Base-by-base conservation (phyloP, 2,888 invertebrate genomes). In the Oscheius sp. region DNA sequence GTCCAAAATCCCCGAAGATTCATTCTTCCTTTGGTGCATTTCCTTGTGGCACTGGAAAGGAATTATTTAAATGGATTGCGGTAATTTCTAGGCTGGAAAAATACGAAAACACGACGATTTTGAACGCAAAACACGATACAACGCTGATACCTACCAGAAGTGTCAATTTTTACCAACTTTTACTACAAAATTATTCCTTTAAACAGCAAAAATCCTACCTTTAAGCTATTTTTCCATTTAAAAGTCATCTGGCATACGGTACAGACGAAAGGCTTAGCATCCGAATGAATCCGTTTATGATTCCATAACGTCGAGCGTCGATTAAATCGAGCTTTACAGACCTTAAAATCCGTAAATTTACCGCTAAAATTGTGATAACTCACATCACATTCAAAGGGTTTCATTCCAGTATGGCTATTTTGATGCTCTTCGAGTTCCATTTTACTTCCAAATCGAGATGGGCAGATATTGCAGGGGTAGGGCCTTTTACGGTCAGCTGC, bases 381-480 rank as follows among this genome's bases (percentile, higher is more conserved):
- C 56, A 86, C 85, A 74, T 88, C 87, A 75, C 88, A 88, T 70
- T 86, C 86, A 69, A 88, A 88, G 12, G 88, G 88, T 72, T 88
- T 88, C 78, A 74, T 74, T 69, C 82, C 85, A 13, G 88, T 88
- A 75, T 88, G 88, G 16, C 83, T 83, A 77, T 88, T 88, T 76
- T 88, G 88, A 72, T 88, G 88, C 64, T 88, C 88, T 72, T 88
- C 88, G 27, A 88, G 77, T 68, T 88, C 88, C 88, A 88, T 88
- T 73, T 79, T 81, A 9, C 77, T 77, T 1, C 80, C 83, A 61
- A 82, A 87, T 27, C 81, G 77, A 12, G 83, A 82, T 5, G 84
- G 78, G 71, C 88, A 88, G 52, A 84, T 66, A 52, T 82, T 83
- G 74, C 88, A 88, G 0, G 88, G 87, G 63, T 88, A 88, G 63